Base-by-base conservation (phyloP, 2,797 vertebrate species). In the Cynodonichthys magdalenae region DNA sequence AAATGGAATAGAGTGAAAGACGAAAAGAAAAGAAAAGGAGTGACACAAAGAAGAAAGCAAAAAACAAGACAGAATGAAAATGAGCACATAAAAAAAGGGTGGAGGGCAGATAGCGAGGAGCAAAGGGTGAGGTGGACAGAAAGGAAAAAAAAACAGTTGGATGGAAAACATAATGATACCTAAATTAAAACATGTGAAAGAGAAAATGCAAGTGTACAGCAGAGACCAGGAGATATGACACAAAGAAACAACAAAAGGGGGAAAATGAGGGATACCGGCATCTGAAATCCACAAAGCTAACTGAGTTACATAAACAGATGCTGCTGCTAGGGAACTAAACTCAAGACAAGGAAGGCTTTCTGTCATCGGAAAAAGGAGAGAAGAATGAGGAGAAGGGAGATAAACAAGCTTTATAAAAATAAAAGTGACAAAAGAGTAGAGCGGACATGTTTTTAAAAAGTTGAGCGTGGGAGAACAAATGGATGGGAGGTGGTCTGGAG, bases 261-360 rank as follows among this genome's bases (percentile, higher is more conserved):
- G 62, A 63, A 76, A 75, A 81, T 18, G 50, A 74, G 74, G 73
- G 74, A 84, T 74, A 87, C 74, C 80, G 74, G 77, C 88, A 81
- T 86, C 85, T 83, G 78, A 89, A 85, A 86, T 75, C 87, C 87
- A 88, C 85, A 24, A 90, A 83, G 82, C 82, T 89, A 92, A 90
- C 85, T 52, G 82, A 89, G 90, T 94, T 92, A 92, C 87, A 91
- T 93, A 92, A 93, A 89, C 86, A 89, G 79, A 88, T 82, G 79
- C 85, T 83, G 87, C 89, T 85, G 76, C 71, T 56, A 41, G 78
- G 83, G 79, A 76, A 72, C 84, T 80, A 69, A 79, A 85, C 77
- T 79, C 63, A 78, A 90, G 86, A 86, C 53, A 75, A 84, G 71
- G 88, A 84, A 86, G 75, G 69, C 71, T 90, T 79, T 82, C 81